phyloP scores from a whole-genome alignment of 37 sponge, comb jelly and placozoan species.

The Halichondria panicea region DNA sequence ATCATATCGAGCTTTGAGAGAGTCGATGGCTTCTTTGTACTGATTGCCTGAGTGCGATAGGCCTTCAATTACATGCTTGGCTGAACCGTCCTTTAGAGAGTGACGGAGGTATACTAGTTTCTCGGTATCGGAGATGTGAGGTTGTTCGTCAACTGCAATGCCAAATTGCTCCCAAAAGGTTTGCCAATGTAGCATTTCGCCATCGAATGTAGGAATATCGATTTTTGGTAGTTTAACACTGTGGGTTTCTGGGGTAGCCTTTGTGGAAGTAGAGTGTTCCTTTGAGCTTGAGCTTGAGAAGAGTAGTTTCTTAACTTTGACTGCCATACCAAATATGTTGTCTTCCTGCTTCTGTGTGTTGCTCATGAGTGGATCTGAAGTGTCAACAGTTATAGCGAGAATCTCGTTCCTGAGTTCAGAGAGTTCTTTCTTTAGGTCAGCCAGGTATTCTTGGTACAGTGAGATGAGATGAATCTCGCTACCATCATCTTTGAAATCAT shows the following conservation, averaged over 20 bases:
- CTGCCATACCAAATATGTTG: not conserved
- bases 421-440: constrained; percentile 24
- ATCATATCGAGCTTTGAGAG: constrained; percentile 17
- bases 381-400: not conserved
- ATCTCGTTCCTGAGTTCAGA: not conserved
- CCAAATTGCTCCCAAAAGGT: constrained; percentile 31
- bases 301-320: not conserved
- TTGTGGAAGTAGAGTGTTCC: not conserved
- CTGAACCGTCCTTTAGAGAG: constrained; percentile 27
- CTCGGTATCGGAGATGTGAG: constrained; percentile 2
- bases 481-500: not conserved
- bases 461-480: not conserved
- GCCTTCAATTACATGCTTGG: constrained; percentile 18
- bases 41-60: constrained; percentile 15
- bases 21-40: constrained; percentile 10
- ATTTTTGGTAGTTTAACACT: constrained; percentile 21
- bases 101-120: constrained; percentile 18
- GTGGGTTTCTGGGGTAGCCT: not conserved
- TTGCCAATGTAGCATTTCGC: constrained; percentile 9
- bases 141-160: constrained; percentile 7
- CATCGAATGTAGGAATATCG: constrained; percentile 22
- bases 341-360: not conserved
- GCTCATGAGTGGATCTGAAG: not conserved
- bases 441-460: constrained; percentile 11
- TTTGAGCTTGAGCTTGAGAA: not conserved